These are phyloP conservation scores for Ylistrum balloti DNA, from an alignment of 1,140 invertebrate genomes.

Conservation along the genomic window DNA sequence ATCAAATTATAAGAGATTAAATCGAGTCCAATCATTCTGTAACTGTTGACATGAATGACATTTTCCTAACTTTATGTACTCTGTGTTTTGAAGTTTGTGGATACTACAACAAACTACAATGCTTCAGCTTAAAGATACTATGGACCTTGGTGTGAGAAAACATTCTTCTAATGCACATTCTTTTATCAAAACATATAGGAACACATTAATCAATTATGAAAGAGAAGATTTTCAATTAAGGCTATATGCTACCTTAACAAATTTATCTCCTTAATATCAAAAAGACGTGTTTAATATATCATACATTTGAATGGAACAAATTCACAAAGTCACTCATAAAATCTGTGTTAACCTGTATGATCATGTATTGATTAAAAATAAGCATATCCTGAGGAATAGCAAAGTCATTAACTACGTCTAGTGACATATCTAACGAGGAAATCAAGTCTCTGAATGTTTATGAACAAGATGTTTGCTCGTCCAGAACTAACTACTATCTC, in stretches of 20 bases:
- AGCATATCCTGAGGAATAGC: not conserved
- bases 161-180: not conserved
- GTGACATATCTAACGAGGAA: too few species aligned
- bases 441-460: too few species aligned
- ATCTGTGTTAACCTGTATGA: not conserved
- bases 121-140: not conserved
- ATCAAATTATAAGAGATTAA: constrained; percentile 30
- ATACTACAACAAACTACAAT: not conserved
- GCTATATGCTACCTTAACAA: not conserved
- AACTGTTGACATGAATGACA: constrained; percentile 11
- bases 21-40: not conserved
- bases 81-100: not conserved
- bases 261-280: not conserved
- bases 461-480: too few species aligned
- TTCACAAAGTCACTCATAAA: not conserved
- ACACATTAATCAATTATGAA: not conserved
- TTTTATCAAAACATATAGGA: not conserved
- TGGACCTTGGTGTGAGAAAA: not conserved
- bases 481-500: too few species aligned
- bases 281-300: not conserved
- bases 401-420: not conserved
- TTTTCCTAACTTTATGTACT: not conserved
- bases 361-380: not conserved
- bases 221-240: not conserved
- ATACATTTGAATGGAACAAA: not conserved